These are phyloP conservation scores for Acanthis flammea DNA, from an alignment of 2,797 vertebrate species.

Conservation along the genomic window DNA sequence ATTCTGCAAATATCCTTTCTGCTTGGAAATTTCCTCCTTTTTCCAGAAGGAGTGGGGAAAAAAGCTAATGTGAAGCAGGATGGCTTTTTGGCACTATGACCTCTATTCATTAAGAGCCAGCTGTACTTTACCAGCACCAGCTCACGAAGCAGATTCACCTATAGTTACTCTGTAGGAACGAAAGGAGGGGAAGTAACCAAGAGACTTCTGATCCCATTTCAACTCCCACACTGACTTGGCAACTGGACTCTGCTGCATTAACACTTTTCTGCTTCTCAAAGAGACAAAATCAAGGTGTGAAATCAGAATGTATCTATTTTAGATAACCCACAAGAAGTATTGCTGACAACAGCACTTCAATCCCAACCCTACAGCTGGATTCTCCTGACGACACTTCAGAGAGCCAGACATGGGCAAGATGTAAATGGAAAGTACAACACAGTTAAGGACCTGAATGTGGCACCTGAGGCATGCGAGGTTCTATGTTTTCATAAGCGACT, in stretches of 20 bases:
- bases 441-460: not conserved
- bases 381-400: not conserved
- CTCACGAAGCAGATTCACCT: not conserved
- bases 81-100: conserved; percentile 26
- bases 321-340: not conserved
- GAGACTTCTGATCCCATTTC: not conserved
- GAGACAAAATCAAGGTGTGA: not conserved
- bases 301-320: not conserved
- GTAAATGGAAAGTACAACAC: not conserved
- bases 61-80: not conserved
- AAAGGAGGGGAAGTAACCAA: not conserved
- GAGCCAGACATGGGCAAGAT: not conserved
- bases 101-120: conserved; percentile 33
- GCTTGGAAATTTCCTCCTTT: conserved; percentile 43
- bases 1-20: conserved; percentile 36
- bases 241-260: not conserved
- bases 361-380: not conserved
- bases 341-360: not conserved
- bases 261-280: not conserved
- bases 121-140: not conserved
- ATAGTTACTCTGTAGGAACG: not conserved
- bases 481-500: conserved; percentile 5
- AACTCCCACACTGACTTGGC: not conserved
- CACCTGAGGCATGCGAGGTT: not conserved
- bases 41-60: not conserved